Base-by-base conservation (phyloP, 2,797 vertebrate species). In the Erithacus rubecula region DNA sequence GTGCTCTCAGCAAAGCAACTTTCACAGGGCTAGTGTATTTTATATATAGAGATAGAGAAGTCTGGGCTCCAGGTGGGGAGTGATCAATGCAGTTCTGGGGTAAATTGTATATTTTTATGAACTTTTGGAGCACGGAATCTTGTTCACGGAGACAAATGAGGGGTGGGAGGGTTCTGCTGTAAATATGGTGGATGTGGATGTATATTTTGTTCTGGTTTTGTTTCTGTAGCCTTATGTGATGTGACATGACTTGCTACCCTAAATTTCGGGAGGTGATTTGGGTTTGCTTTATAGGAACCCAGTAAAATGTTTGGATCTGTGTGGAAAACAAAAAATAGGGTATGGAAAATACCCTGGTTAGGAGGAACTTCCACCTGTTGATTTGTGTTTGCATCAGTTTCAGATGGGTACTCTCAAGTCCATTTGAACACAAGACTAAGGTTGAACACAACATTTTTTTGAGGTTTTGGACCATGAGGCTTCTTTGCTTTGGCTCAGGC, bases 81-180 rank as follows among this genome's bases (percentile, higher is more conserved):
- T 5, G 62, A 94, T 6, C 44, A 82, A 63, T 89, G 91, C 95
- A 90, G 80, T 91, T 94, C 87, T 94, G 96, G 95, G 95, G 91
- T 75, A 96, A 95, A 97, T 68, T 96, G 96, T 97, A 90, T 98
- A 97, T 98, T 98, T 98, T 97, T 97, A 96, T 96, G 97, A 95
- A 96, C 71, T 96, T 92, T 82, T 88, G 78, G 94, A 97, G 96
- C 96, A 94, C 29, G 30, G 91, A 90, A 83, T 93, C 90, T 93
- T 36, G 60, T 94, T 96, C 92, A 85, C 49, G 8, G 82, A 87
- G 89, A 91, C 34, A 17, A 77, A 34, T 41, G 77, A 39, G 90
- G 94, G 91, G 88, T 53, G 91, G 95, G 96, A 71, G 92, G 94
- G 83, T 64, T 76, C 74, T 65, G 80, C 37, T 96, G 94, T 96